A percentile compares a stretch with the other conserved stretches of the same genome.
Conservation (phyloP, 2,888 invertebrate species). For the Cataglyphis livida region DNA sequence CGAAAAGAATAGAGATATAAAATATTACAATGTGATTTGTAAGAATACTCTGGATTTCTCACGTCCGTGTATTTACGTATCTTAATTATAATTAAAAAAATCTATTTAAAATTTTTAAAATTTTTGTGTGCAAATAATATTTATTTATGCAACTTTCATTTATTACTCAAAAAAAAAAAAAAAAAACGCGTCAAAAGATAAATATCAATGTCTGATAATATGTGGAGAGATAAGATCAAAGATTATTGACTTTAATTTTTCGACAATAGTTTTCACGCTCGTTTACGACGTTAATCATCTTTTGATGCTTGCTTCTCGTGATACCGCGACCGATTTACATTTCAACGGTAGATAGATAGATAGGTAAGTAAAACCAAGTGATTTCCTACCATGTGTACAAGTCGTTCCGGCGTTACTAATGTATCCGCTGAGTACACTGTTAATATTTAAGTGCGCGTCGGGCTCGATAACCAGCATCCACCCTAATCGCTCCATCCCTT, state of each 20-base stretch:
- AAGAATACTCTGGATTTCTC: neutral
- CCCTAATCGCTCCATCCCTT: neutral
- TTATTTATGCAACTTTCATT: neutral
- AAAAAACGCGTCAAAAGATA: neutral
- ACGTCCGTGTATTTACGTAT: neutral
- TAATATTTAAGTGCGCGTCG: slow-evolving; percentile 78
- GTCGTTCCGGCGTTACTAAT: slow-evolving; percentile 77
- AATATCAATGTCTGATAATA: neutral
- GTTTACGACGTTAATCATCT: slow-evolving; percentile 39
- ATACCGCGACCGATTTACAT: slow-evolving; percentile 36
- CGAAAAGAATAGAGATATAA: neutral
- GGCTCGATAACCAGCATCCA: slow-evolving; percentile 62
- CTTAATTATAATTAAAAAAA: neutral
- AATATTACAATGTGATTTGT: neutral
- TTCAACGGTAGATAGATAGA: slow-evolving; percentile 48
- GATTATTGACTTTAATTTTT: neutral
- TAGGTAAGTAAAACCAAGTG: slow-evolving; percentile 69
- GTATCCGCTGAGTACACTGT: slow-evolving; percentile 79
- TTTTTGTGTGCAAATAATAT: neutral
- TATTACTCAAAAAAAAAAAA: neutral
- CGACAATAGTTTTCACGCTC: slow-evolving; percentile 59
- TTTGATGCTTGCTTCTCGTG: slow-evolving; percentile 62
- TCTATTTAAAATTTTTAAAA: neutral
- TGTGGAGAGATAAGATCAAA: neutral
- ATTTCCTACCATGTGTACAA: slow-evolving; percentile 65